phyloP scores from a whole-genome alignment of 2,888 invertebrate species.

The Mythimna loreyi region DNA sequence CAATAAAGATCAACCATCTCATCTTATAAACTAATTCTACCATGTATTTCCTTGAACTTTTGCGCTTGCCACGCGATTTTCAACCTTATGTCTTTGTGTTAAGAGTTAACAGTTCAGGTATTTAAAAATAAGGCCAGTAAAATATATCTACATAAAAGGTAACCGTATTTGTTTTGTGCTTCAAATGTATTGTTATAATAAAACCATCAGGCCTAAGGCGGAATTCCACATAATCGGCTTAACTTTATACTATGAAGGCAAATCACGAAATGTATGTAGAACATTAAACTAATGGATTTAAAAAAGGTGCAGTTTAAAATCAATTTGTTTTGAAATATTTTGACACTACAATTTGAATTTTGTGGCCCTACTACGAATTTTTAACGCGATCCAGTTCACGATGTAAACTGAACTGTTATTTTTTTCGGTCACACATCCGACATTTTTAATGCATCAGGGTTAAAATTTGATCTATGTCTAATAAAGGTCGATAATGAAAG shows the following conservation, averaged over 20 bases:
- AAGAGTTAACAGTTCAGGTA: background rate
- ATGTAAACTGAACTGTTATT: no score
- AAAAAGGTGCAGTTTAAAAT: slow-evolving; percentile 9
- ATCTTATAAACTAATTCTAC: slow-evolving; percentile 21
- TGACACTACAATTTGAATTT: no score
- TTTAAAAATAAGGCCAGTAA: slow-evolving; percentile 14
- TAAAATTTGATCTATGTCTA: no score
- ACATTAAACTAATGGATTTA: slow-evolving; percentile 5
- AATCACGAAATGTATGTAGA: background rate
- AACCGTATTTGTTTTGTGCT: slow-evolving; percentile 40
- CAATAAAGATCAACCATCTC: slow-evolving; percentile 48
- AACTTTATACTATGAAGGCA: slow-evolving; percentile 5
- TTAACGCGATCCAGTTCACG: no score
- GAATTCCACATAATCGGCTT: slow-evolving; percentile 10
- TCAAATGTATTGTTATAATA: slow-evolving; percentile 46
- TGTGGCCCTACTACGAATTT: no score
- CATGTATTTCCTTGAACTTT: slow-evolving; percentile 57
- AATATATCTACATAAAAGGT: slow-evolving; percentile 5
- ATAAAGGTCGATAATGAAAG: no score
- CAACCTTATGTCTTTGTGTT: background rate
- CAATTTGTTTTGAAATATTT: background rate
- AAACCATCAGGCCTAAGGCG: slow-evolving; percentile 14
- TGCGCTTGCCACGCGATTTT: slow-evolving; percentile 7
- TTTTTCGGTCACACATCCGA: no score
- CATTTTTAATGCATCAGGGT: no score